phyloP scores from a whole-genome alignment of 2,797 vertebrate species.

The Notoglanidium macrostoma region DNA sequence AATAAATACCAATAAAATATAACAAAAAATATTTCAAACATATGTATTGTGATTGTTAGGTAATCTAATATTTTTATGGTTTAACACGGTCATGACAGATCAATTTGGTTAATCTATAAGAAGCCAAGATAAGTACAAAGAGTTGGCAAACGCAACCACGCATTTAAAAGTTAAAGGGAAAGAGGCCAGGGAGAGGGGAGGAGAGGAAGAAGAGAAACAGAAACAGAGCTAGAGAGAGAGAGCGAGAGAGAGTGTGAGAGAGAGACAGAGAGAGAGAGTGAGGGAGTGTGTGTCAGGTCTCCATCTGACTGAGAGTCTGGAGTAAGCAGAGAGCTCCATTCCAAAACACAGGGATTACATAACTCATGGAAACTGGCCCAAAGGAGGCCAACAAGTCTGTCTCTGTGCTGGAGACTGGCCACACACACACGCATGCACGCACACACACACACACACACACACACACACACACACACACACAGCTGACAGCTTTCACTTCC shows the following conservation, averaged over 20 bases:
- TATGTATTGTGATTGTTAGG: not conserved
- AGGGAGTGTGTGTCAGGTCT: slow-evolving; percentile 38
- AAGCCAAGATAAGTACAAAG: too few species aligned
- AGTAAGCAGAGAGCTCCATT: slow-evolving; percentile 44
- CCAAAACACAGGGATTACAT: slow-evolving; percentile 56
- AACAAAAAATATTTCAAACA: not conserved
- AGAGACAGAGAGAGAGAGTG: not conserved
- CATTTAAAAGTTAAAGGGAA: slow-evolving; percentile 31
- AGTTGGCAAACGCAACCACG: not conserved
- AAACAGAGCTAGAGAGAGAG: not conserved
- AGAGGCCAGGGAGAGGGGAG: not conserved
- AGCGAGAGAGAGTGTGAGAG: not conserved
- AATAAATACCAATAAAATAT: not conserved
- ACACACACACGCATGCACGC: slow-evolving; percentile 35
- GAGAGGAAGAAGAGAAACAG: not conserved
- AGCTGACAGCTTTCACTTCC: slow-evolving; percentile 42
- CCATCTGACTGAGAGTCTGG: slow-evolving; percentile 48
- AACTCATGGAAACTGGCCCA: slow-evolving; percentile 55
- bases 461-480: slow-evolving; percentile 16
- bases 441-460: slow-evolving; percentile 4
- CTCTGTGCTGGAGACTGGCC: slow-evolving; percentile 49
- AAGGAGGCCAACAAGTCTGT: slow-evolving; percentile 54
- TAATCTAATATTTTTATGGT: not conserved
- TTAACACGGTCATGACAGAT: not conserved
- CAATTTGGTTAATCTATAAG: not conserved